A percentile compares a stretch with the other conserved stretches of the same genome.
Evolutionary conservation across 2,113 vertebrate species (phyloP).

Genomic region (Bucco capensis): DNA sequence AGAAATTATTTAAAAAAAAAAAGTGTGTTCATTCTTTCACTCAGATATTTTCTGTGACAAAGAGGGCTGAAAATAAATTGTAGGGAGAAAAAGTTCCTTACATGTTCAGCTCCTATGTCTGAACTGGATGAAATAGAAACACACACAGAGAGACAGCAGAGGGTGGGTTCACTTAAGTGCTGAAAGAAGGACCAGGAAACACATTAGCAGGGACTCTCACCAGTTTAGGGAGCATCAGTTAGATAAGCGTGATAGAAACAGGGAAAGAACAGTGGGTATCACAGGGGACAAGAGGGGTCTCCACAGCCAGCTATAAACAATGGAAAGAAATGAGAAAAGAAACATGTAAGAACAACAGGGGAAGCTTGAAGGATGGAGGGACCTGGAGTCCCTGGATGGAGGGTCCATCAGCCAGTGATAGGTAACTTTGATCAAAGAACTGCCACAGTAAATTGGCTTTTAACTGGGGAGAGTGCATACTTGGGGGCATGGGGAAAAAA

Average conservation of each 20-base stretch:
- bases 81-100: background rate
- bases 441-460: background rate
- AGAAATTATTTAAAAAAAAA: background rate
- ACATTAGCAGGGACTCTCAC: background rate
- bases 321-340: background rate
- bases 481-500: background rate
- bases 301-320: background rate
- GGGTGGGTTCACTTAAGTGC: fast-evolving
- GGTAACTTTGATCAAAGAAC: background rate
- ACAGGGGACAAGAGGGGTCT: background rate
- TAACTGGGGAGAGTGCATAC: too few species aligned
- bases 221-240: background rate
- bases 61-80: background rate
- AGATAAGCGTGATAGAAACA: background rate
- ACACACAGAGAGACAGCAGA: background rate
- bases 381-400: too few species aligned
- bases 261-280: background rate
- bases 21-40: background rate
- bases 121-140: background rate
- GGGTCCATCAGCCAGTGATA: background rate
- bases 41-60: background rate
- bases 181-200: background rate
- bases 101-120: background rate
- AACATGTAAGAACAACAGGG: fast-evolving
- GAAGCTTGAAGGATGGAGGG: background rate